A percentile compares a stretch with the other conserved stretches of the same genome.
These are phyloP conservation scores for Camponotus vicinus DNA, from an alignment of 1,140 invertebrate genomes.

Conservation along the genomic window DNA sequence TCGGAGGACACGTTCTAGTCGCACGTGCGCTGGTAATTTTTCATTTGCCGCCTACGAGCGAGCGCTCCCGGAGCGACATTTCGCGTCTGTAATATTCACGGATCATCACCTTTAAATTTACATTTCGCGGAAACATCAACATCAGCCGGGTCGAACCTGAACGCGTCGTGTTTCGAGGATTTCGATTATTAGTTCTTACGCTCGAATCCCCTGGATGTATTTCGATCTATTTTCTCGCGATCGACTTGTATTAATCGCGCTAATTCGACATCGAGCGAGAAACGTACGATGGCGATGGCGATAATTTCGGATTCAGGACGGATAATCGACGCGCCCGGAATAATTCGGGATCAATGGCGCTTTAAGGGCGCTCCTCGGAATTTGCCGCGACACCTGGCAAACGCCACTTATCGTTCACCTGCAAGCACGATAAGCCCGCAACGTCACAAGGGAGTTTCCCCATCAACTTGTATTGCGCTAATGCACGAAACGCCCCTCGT, in stretches of 20 bases:
- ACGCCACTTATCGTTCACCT: slow-evolving; percentile 77
- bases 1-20: neutral
- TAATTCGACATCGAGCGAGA: neutral
- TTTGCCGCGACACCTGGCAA: slow-evolving; percentile 44
- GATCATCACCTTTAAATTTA: slow-evolving; percentile 68
- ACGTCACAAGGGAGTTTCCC: slow-evolving; percentile 82
- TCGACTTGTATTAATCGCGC: too few relatives aligned
- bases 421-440: slow-evolving; percentile 71
- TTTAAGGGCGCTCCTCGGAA: neutral
- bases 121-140: slow-evolving; percentile 38
- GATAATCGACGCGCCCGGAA: slow-evolving; percentile 20
- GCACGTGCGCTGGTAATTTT: slow-evolving; percentile 36
- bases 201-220: neutral
- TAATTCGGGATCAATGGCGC: slow-evolving; percentile 17
- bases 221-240: neutral
- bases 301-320: slow-evolving; percentile 8
- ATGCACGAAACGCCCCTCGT: slow-evolving; percentile 66
- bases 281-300: too few relatives aligned
- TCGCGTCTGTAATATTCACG: slow-evolving; percentile 62
- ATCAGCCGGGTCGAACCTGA: neutral
- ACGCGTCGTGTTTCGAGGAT: neutral
- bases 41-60: slow-evolving; percentile 12
- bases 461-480: slow-evolving; percentile 76
- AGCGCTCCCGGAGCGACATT: slow-evolving; percentile 15
- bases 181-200: neutral